Percentiles rank a stretch among this genome's conserved stretches.
Conservation (phyloP, 2,888 invertebrate genomes). For the Polydrusus cervinus region DNA sequence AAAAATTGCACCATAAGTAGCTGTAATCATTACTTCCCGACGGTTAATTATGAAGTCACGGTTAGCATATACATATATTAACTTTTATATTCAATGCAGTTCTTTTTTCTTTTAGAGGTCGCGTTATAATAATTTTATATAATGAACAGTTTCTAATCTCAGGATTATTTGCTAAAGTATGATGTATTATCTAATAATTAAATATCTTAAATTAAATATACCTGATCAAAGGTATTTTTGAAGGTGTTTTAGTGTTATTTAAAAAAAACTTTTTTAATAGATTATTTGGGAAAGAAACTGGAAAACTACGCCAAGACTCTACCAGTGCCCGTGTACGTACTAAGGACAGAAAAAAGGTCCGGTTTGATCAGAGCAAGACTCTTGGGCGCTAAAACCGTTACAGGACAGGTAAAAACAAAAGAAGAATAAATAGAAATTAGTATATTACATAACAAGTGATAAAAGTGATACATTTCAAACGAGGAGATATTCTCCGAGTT, state of each 20-base stretch:
- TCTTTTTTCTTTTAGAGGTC: background rate
- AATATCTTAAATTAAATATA: too few species aligned
- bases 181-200: too few species aligned
- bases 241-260: too few species aligned
- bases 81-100: slow-evolving; percentile 4
- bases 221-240: too few species aligned
- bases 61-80: background rate
- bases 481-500: too few species aligned
- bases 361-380: slow-evolving; percentile 97
- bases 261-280: slow-evolving; percentile 75
- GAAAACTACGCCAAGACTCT: slow-evolving; percentile 91
- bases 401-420: slow-evolving; percentile 76
- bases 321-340: slow-evolving; percentile 89
- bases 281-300: slow-evolving; percentile 89
- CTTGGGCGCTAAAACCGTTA: slow-evolving; percentile 93
- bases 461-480: too few species aligned
- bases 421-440: too few species aligned
- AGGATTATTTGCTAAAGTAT: too few species aligned
- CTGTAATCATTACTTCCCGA: background rate
- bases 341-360: slow-evolving; percentile 93
- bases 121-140: background rate
- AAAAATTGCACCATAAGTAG: background rate
- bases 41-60: background rate
- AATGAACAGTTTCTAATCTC: slow-evolving; percentile 2
- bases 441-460: too few species aligned